phyloP scores from a whole-genome alignment of 2,797 vertebrate genomes.

The Decapterus maruadsi region DNA sequence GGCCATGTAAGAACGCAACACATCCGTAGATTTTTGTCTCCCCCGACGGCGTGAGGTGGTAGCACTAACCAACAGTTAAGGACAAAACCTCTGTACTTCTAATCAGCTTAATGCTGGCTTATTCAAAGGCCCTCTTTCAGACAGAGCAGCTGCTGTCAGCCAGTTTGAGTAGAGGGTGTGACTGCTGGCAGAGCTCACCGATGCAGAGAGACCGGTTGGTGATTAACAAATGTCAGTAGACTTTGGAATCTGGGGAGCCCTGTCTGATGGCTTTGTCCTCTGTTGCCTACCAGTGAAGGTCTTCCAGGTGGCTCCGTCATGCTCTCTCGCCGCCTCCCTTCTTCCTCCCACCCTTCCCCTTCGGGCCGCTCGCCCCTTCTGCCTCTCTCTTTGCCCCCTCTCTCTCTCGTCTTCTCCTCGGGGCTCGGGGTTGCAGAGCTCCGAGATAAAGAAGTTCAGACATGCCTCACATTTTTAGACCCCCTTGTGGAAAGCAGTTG shows the following conservation, averaged over 20 bases:
- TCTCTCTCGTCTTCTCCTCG: constrained; percentile 59
- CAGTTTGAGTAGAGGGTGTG: constrained; percentile 94
- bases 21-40: constrained; percentile 35
- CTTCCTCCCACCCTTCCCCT: constrained; percentile 54
- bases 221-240: constrained; percentile 99
- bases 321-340: constrained; percentile 74
- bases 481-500: constrained; percentile 77
- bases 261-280: constrained; percentile 92
- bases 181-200: constrained; percentile 92
- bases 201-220: constrained; percentile 97
- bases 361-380: constrained; percentile 49
- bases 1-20: constrained; percentile 56
- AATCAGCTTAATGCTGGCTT: constrained; percentile 87
- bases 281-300: constrained; percentile 84
- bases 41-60: constrained; percentile 69
- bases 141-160: constrained; percentile 93
- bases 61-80: constrained; percentile 80
- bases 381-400: constrained; percentile 42
- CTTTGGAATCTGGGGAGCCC: constrained; percentile 97
- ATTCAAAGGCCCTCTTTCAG: constrained; percentile 95
- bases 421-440: constrained; percentile 74
- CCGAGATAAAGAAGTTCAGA: constrained; percentile 84
- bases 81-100: constrained; percentile 86
- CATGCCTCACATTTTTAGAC: constrained; percentile 87
- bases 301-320: constrained; percentile 87